Percentiles rank a stretch among this genome's conserved stretches.
These are phyloP conservation scores for Steinernema scapterisci DNA, from an alignment of 2,888 invertebrate genomes.

Conservation along the genomic window DNA sequence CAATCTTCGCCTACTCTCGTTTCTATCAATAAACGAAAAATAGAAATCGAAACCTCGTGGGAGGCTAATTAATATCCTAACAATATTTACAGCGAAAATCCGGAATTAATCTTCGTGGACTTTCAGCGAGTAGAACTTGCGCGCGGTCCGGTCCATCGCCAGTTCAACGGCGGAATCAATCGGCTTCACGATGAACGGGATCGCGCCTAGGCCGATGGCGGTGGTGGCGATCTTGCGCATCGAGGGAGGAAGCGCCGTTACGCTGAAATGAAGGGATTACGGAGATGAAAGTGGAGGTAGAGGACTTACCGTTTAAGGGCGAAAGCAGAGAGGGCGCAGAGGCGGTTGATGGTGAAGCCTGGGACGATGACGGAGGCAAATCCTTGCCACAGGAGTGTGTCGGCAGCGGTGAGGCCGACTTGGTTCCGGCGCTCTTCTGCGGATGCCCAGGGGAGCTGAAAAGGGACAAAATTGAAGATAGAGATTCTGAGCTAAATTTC, in stretches of 20 bases:
- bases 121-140: conserved; percentile 46
- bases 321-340: conserved; percentile 74
- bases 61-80: neutral
- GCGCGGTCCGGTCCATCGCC: conserved; percentile 59
- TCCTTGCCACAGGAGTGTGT: conserved; percentile 89
- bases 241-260: conserved; percentile 69
- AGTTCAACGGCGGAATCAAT: conserved; percentile 79
- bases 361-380: conserved; percentile 87
- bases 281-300: conserved; percentile 31
- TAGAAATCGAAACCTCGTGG: neutral
- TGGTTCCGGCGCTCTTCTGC: conserved; percentile 46
- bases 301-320: conserved; percentile 45
- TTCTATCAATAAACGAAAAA: conserved; percentile 14
- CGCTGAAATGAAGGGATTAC: conserved; percentile 38
- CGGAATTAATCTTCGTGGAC: conserved; percentile 13
- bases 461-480: no score
- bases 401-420: conserved; percentile 73
- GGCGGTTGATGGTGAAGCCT: conserved; percentile 84
- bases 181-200: conserved; percentile 88
- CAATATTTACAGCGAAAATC: neutral
- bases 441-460: conserved; percentile 46
- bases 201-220: conserved; percentile 79
- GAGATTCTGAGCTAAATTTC: no score
- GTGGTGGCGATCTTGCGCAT: conserved; percentile 73
- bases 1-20: conserved; percentile 23